These are phyloP conservation scores for Danio aesculapii DNA, from an alignment of 2,797 vertebrate genomes.

Conservation along the genomic window DNA sequence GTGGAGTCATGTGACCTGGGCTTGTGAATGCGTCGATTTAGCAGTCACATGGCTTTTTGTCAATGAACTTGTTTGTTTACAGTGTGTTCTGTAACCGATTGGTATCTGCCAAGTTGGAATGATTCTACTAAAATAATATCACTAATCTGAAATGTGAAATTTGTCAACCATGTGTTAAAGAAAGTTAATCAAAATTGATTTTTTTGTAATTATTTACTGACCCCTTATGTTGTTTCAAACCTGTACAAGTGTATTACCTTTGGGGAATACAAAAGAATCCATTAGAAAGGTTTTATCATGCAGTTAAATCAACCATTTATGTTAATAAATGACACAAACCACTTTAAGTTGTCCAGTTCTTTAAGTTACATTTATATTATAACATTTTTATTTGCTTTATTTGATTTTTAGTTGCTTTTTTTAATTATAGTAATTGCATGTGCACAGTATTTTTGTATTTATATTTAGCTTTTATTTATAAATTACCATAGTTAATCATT, in stretches of 20 bases:
- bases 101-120: not conserved
- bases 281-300: not conserved
- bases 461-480: not conserved
- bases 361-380: not conserved
- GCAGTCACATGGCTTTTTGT: constrained; percentile 63
- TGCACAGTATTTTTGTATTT: not conserved
- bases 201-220: not conserved
- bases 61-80: not conserved
- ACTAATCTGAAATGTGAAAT: not conserved
- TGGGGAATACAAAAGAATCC: not conserved
- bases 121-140: not conserved
- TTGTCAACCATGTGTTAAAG: not conserved
- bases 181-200: not conserved
- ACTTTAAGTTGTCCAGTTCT: not conserved
- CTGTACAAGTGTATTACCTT: not conserved
- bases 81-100: not conserved
- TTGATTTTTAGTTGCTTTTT: not conserved
- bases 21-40: constrained; percentile 2
- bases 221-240: not conserved
- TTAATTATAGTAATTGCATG: not conserved
- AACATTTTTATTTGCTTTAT: not conserved
- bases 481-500: not conserved
- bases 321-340: not conserved
- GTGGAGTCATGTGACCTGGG: constrained; percentile 56
- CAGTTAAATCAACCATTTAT: not conserved